Evolutionary conservation across 2,888 invertebrate species (phyloP), one percentile per base, ranked within the genome.

Genomic region (Selenia dentaria): DNA sequence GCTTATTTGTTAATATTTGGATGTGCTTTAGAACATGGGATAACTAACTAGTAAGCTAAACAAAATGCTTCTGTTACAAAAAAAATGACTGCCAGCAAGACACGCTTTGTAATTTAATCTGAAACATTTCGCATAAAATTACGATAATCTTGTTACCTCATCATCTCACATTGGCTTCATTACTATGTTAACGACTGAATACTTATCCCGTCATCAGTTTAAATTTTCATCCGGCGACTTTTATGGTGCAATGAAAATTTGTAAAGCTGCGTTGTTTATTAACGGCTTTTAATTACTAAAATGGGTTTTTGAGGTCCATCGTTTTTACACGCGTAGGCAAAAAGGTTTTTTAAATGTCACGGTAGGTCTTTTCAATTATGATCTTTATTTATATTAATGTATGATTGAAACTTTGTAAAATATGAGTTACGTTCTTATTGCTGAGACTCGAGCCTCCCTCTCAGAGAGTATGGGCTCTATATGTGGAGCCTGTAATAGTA

Each of bases 181-280:
- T 67, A 63, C 60, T 65, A 59, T 65, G 55, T 63, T 62, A 56
- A 59, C 56, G 54, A 45, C 43, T 43, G 35, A 38, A 46, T 41
- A 49, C 41, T 55, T 51, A 39, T 48, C 41, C 33, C 32, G 37
- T 50, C 44, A 65, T 52, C 66, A 64, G 64, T 64, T 70, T 78
- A 76, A 77, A 75, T 78, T 71, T 72, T 76, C 67, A 70, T 71
- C 60, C 50, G 52, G 48, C 45, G 73, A 70, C 73, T 47, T 73
- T 74, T 70, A 74, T 67, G 54, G 59, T 43, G 57, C 54, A 57
- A 67, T 69, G 56, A 65, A 64, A 62, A 67, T 71, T 69, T 55
- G 62, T 54, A 27, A 22, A 22, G 51, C 51, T 58, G 57, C 61
- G 61, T 62, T 73, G 70, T 68, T 40, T 47, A 35, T 33, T 67